Evolutionary conservation across 2,888 invertebrate species (phyloP), one percentile per base, ranked within the genome.

Genomic region (Mactromeris polynyma): DNA sequence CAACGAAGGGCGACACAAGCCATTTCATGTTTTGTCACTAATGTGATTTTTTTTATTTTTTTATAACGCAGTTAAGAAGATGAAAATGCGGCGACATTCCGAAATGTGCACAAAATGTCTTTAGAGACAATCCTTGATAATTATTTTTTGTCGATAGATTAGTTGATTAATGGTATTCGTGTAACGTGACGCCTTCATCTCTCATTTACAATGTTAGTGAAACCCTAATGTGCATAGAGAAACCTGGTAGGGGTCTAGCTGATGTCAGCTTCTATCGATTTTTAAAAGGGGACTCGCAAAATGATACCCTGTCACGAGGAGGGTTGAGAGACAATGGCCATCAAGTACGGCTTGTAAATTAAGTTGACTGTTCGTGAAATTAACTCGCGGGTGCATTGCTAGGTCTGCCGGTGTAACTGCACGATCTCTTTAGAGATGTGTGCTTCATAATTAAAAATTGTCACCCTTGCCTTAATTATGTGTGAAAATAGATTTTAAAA

Each of bases 201-300:
- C 40, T 83, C 42, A 14, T 69, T 46, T 14, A n/a, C 58, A 17
- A 9, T 58, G 69, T 33, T 26, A 40, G 31, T 21, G 83, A 83
- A 83, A 73, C 83, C 83, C 21, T 64, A 83, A 46, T 73, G 73
- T 73, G 83, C 58, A 69, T 33, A 73, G 40, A 31, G 73, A 83
- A 83, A 73, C 83, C 83, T 83, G 42, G 73, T 73, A 40, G 46
- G 69, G 73, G 83, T 31, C 73, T 73, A 21, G 69, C 31, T 46
- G 19, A 31, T 83, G 73, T 73, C 83, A 83, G n/a, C 46, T 36
- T 46, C n/a, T 73, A 83, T 83, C 42, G 83, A 83, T 83, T 83
- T 83, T 83, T 19, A 21, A 69, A 73, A 4, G 36, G 83, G 31
- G 83, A 73, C 69, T 83, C 31, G 73, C n/a, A 83, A 83, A 83